Percentiles rank a stretch among this genome's conserved stretches.
Conservation (phyloP, 2,797 vertebrate species). For the Protonibea diacanthus region DNA sequence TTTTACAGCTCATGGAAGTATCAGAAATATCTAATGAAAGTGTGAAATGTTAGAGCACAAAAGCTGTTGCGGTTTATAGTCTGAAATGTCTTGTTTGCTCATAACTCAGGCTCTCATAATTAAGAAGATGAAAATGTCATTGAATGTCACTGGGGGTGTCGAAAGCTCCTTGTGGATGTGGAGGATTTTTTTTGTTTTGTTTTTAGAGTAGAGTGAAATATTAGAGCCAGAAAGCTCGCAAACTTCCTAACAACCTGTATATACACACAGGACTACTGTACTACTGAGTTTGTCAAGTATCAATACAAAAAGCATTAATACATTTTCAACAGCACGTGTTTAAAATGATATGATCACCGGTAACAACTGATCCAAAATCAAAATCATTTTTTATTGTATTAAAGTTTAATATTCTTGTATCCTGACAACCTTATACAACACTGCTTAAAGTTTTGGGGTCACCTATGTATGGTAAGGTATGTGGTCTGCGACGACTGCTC, state of each 20-base stretch:
- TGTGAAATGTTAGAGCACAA: not conserved
- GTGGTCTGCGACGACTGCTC: no score
- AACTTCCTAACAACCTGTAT: not conserved
- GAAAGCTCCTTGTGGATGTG: constrained; percentile 7
- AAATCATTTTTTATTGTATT: no score
- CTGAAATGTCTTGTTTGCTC: constrained; percentile 15
- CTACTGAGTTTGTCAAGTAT: no score
- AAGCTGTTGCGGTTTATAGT: not conserved
- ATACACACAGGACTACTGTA: no score
- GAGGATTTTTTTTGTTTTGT: not conserved
- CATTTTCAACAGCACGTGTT: no score
- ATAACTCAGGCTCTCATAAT: constrained; percentile 14
- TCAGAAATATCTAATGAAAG: not conserved
- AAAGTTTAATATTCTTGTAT: no score
- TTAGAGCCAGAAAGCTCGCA: not conserved
- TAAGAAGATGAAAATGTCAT: constrained; percentile 29
- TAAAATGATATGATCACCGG: no score
- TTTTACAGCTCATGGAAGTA: not conserved
- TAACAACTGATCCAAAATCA: no score
- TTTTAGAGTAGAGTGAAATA: not conserved
- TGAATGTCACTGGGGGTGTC: constrained; percentile 23
- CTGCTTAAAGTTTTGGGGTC: no score
- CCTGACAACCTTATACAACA: no score
- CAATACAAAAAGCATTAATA: no score
- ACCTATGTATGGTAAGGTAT: no score